Base-by-base conservation (phyloP, 2,888 invertebrate genomes). In the Papilio demoleus region DNA sequence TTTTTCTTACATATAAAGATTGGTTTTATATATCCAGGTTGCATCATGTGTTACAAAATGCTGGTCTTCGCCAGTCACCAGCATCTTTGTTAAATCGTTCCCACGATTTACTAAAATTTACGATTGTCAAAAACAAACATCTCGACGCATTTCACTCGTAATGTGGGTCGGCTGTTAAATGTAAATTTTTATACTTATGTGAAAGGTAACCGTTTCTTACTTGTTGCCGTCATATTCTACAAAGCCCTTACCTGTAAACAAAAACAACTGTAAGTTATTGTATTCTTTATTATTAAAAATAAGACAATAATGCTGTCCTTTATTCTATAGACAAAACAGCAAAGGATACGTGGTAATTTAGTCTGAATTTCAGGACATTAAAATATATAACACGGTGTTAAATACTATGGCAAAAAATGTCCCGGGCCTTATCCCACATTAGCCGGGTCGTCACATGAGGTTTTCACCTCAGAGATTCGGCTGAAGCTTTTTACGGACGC, bases 61-160 rank as follows among this genome's bases (percentile, higher is more conserved):
- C 24, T 27, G 3, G 61, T 61, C 27, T 2, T 45, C 24, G 45
- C 42, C 31, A 47, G 11, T 2, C 27, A 24, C 19, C 60, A 69
- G 61, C 61, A 45, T 68, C 65, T 71, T 71, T 70, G 65, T 70
- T 68, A 71, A 75, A 74, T 58, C 38, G 77, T 82, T 85, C 82
- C 78, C 84, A 81, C 83, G 81, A 74, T 79, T 75, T 72, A 70
- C 77, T 70, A 81, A 31, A 80, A 83, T 82, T 79, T 84, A 86
- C 78, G 80, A 76, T 77, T 77, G 74, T 80, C 77, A 77, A 76
- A 81, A 81, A 81, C 82, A 82, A 82, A 86, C 81, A 82, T 76
- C 79, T 79, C 76, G 74, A 70, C 77, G 74, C 68, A 60, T 82
- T 82, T 79, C 77, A 73, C 76, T 70, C 60, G 72, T 66, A 66